phyloP scores from a whole-genome alignment of 2,797 vertebrate genomes.

The Falco peregrinus region DNA sequence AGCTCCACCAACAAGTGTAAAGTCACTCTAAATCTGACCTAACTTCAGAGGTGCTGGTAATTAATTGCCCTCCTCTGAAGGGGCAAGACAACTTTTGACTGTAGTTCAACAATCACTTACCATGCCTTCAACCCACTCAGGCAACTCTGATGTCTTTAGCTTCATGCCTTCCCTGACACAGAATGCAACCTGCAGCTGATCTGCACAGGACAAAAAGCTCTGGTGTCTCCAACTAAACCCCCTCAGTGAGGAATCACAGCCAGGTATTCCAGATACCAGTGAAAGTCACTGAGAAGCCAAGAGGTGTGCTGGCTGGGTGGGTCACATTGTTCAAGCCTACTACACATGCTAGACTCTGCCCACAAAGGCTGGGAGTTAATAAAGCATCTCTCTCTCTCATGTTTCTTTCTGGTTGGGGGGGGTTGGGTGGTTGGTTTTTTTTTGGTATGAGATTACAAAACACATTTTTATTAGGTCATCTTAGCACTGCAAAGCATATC shows the following conservation, averaged over 20 bases:
- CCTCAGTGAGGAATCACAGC: background rate
- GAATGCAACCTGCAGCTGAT: background rate
- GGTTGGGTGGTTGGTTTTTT: background rate
- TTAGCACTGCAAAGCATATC: slow-evolving; percentile 24
- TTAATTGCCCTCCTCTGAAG: background rate
- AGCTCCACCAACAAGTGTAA: background rate
- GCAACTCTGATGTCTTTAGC: background rate
- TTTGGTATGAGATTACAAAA: slow-evolving; percentile 9
- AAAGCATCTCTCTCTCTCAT: slow-evolving; percentile 13
- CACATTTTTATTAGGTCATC: slow-evolving; percentile 49
- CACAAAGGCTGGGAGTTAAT: slow-evolving; percentile 18
- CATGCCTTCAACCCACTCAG: background rate
- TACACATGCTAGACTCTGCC: background rate
- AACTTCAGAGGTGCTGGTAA: background rate
- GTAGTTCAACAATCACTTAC: background rate
- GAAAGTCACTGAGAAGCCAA: background rate
- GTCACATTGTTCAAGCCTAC: background rate
- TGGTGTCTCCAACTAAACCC: background rate
- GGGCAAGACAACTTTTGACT: background rate
- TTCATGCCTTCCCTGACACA: background rate
- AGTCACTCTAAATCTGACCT: background rate
- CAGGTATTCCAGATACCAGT: background rate
- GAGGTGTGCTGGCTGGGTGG: background rate
- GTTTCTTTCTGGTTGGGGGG: background rate
- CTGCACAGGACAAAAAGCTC: background rate